A percentile compares a stretch with the other conserved stretches of the same genome.
Evolutionary conservation across 2,888 invertebrate species (phyloP).

Genomic region (Cantharis rufa): DNA sequence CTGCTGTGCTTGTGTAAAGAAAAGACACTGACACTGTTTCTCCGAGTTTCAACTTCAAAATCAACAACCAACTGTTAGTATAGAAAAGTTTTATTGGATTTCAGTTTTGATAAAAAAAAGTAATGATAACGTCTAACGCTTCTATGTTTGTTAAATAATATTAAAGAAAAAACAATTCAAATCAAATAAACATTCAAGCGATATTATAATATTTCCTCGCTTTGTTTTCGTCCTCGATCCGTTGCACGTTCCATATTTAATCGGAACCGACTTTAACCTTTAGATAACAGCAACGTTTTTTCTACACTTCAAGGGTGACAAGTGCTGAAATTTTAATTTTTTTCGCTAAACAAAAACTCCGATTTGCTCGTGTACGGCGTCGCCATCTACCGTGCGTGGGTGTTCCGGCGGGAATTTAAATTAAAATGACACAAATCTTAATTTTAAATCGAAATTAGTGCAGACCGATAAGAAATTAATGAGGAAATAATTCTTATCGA

Average conservation of each 20-base stretch:
- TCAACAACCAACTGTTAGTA: not conserved
- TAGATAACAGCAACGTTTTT: not conserved
- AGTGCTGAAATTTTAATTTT: not conserved
- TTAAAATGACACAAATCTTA: not conserved
- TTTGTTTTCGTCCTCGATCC: not conserved
- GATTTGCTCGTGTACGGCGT: not conserved
- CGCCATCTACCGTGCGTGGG: not conserved
- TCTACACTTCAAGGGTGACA: not conserved
- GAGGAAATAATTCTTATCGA: not conserved
- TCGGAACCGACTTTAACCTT: not conserved
- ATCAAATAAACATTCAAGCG: not conserved
- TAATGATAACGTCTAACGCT: not conserved
- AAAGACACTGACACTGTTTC: slow-evolving; percentile 20
- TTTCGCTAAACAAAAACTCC: not conserved
- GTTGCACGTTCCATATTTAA: not conserved
- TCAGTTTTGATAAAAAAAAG: not conserved
- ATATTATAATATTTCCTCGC: not conserved
- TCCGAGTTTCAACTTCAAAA: slow-evolving; percentile 7
- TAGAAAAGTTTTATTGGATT: slow-evolving; percentile 1
- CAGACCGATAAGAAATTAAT: not conserved
- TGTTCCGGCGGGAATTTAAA: not conserved
- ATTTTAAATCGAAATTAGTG: not conserved
- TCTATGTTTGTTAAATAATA: not conserved
- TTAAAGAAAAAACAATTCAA: not conserved
- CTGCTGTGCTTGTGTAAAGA: slow-evolving; percentile 6